Conservation (phyloP, 2,888 invertebrate genomes). For the Clusia tigrina region DNA sequence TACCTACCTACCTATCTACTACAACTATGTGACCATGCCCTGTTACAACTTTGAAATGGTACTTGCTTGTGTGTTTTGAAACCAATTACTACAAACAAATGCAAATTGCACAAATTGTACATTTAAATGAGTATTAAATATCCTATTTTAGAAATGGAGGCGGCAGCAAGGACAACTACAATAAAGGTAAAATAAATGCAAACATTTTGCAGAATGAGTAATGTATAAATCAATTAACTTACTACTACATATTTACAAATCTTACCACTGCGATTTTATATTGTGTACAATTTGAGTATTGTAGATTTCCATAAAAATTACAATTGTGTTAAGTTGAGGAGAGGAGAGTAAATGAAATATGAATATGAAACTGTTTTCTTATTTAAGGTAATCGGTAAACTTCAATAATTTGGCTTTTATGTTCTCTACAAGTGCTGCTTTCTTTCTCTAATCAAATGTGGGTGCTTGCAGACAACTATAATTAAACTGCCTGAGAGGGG, state of each 20-base stretch:
- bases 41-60: conserved; percentile 41
- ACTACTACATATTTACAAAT: conserved; percentile 31
- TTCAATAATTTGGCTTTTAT: no score
- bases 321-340: no score
- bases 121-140: conserved; percentile 63
- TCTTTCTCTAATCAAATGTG: no score
- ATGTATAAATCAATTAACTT: conserved; percentile 55
- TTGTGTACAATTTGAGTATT: neutral
- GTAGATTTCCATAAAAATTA: no score
- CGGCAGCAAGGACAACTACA: conserved; percentile 93
- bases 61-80: conserved; percentile 43
- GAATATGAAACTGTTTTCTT: no score
- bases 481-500: no score
- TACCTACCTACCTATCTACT: no score
- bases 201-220: conserved; percentile 60
- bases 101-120: conserved; percentile 43
- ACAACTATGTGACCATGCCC: neutral
- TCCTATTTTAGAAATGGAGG: conserved; percentile 79
- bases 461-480: no score
- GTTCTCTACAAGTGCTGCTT: no score
- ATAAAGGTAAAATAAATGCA: conserved; percentile 84
- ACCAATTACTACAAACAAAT: conserved; percentile 16
- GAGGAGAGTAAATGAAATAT: no score
- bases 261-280: conserved; percentile 12
- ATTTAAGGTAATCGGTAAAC: no score